Base-by-base conservation (phyloP, 2,888 invertebrate genomes). In the Tipula lateralis region DNA sequence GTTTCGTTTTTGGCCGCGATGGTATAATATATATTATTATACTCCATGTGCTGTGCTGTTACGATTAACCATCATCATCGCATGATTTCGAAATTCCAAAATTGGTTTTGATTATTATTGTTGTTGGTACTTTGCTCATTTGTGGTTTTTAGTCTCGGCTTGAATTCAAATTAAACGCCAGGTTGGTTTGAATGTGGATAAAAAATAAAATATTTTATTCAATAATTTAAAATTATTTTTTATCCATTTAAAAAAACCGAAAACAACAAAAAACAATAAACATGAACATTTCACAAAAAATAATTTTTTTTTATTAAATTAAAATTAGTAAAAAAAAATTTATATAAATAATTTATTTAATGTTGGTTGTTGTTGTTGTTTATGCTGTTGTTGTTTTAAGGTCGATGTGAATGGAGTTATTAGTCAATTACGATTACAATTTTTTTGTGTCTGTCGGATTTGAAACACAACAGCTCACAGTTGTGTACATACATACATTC, bases 121-220 rank as follows among this genome's bases (percentile, higher is more conserved):
- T 81, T 82, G n/a, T 30, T 82, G 29, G 3, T n/a, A 5, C 24
- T 82, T 16, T 30, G 16, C 30, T 82, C 82, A 82, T 82, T 82
- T 82, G 29, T 29, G 29, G 82, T 29, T 82, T 82, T 82, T 82
- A 82, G 82, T 82, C 30, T 82, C 82, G 82, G 29, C 30, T 82
- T 82, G 82, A 82, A 82, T 82, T 82, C 30, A 82, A 82, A 30
- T 82, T 82, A 82, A 82, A 82, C 82, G 82, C 82, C 82, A 82
- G 82, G 82, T 82, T 82, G 82, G 82, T 9, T 66, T 66, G 24
- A 66, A 66, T 66, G 24, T 66, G 12, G 1, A 36, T 24, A 66
- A 32, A 7, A 39, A 39, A 39, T 9, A 39, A 39, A 39, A 12
- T 19, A 5, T 50, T 44, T 50, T 66, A 24, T 66, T 66, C 66